These are phyloP conservation scores for Phalangium opilio DNA, from an alignment of 2,888 invertebrate species.

Conservation along the genomic window DNA sequence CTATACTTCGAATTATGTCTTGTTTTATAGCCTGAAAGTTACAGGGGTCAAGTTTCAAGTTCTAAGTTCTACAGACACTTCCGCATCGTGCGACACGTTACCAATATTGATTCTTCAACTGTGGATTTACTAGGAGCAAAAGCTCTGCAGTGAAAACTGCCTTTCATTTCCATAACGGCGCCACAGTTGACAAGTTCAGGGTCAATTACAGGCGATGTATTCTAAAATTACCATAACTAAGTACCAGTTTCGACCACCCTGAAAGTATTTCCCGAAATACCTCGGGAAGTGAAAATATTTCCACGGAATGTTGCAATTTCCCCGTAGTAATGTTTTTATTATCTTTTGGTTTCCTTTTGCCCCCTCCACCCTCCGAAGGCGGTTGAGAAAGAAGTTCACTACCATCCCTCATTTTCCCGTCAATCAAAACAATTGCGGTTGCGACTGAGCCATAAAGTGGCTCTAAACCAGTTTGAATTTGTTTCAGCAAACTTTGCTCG, in stretches of 20 bases:
- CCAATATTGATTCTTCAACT: slow-evolving; percentile 48
- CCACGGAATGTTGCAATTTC: too few species aligned
- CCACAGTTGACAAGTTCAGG: slow-evolving; percentile 36
- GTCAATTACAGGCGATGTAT: background rate
- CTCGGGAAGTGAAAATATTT: too few species aligned
- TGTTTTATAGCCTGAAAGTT: slow-evolving; percentile 48
- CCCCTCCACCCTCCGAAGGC: slow-evolving; percentile 19
- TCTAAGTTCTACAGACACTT: background rate
- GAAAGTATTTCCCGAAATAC: too few species aligned
- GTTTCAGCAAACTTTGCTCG: slow-evolving; percentile 44
- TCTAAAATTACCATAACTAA: background rate
- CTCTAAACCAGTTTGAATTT: slow-evolving; percentile 38
- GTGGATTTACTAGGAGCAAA: slow-evolving; percentile 61
- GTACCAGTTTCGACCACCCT: too few species aligned
- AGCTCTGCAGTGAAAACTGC: slow-evolving; percentile 56
- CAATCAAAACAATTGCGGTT: slow-evolving; percentile 49
- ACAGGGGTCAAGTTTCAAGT: background rate
- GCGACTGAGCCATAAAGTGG: slow-evolving; percentile 24
- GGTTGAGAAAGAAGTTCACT: slow-evolving; percentile 32
- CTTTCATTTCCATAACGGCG: slow-evolving; percentile 53
- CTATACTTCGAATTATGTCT: slow-evolving; percentile 69
- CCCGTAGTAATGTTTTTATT: too few species aligned
- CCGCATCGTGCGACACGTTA: slow-evolving; percentile 13
- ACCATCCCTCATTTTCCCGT: slow-evolving; percentile 49
- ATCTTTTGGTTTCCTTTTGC: too few species aligned